Evolutionary conservation across 2,888 invertebrate species (phyloP), one percentile per base, ranked within the genome.

Genomic region (Rhodophaea formosa): DNA sequence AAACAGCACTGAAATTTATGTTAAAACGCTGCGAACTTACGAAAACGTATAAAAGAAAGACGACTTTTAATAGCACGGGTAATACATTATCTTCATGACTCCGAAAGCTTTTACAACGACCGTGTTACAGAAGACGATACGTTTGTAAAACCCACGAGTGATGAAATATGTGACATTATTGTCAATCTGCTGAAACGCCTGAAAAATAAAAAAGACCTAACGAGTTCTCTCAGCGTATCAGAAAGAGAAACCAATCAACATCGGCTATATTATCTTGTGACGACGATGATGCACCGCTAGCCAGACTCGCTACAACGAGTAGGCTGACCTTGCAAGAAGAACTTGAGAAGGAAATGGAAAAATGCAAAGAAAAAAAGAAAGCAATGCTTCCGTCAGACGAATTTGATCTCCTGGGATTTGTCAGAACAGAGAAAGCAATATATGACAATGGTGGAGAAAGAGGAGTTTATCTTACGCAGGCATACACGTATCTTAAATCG

Each of bases 301-400:
- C 39, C 8, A n/a, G 39, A 8, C 51, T 56, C 17, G 56, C 59
- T 57, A 57, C 49, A 15, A 43, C 53, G 39, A 57, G 54, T 58
- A 53, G 54, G 44, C 45, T 57, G 52, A 60, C 58, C 39, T 57
- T 60, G 57, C 55, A 60, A 57, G 39, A 60, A 58, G 52, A 60
- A 55, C 45, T 60, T 23, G 57, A 57, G 23, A 60, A 58, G 32
- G 57, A 57, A 60, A 35, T 57, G 39, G 35, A 52, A 17, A 60
- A 60, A 55, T 60, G 53, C 32, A 59, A 59, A 53, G 53, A 59
- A 59, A 53, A 35, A 35, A 35, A 39, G n/a, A n/a, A n/a, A 12
- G 39, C 39, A 8, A 39, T 39, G 39, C 39, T 8, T 39, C 8
- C 39, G 8, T 39, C 39, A 8, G 39, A 39, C 39, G 8, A 58